Evolutionary conservation across 2,113 vertebrate species (phyloP).

Genomic region (Haemorhous mexicanus): DNA sequence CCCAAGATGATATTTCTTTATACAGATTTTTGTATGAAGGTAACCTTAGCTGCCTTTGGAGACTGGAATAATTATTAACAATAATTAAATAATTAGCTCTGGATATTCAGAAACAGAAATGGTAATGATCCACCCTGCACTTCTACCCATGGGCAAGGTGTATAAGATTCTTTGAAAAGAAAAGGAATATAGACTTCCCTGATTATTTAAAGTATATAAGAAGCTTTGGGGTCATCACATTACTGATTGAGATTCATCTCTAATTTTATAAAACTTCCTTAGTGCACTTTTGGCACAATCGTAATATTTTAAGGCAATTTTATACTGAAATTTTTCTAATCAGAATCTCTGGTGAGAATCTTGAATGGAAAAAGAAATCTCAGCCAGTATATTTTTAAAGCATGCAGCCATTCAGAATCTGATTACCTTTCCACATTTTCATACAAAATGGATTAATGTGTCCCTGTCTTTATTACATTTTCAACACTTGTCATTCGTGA

Average conservation of each 20-base stretch:
- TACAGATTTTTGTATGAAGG: not conserved
- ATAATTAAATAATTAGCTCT: slow-evolving; percentile 30
- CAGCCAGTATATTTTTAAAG: slow-evolving; percentile 68
- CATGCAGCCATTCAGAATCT: slow-evolving; percentile 70
- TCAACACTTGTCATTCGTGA: slow-evolving; percentile 76
- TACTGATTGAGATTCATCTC: not conserved
- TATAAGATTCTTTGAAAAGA: not conserved
- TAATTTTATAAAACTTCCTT: slow-evolving; percentile 17
- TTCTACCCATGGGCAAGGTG: not conserved
- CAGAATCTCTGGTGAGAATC: slow-evolving; percentile 44
- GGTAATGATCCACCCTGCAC: not conserved
- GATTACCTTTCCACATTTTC: slow-evolving; percentile 80
- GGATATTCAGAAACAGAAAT: slow-evolving; percentile 30
- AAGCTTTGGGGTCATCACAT: slow-evolving; percentile 4
- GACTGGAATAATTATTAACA: slow-evolving; percentile 33
- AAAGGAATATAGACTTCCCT: not conserved
- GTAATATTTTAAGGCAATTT: slow-evolving; percentile 24
- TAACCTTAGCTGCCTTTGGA: not conserved
- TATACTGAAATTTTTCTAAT: slow-evolving; percentile 49
- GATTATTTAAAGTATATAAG: slow-evolving; percentile 28
- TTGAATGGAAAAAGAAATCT: slow-evolving; percentile 49
- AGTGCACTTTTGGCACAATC: not conserved
- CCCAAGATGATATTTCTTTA: not conserved
- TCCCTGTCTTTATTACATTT: slow-evolving; percentile 79
- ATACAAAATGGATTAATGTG: slow-evolving; percentile 80